phyloP scores from a whole-genome alignment of 2,888 invertebrate species.

The Stenotaenia linearis region DNA sequence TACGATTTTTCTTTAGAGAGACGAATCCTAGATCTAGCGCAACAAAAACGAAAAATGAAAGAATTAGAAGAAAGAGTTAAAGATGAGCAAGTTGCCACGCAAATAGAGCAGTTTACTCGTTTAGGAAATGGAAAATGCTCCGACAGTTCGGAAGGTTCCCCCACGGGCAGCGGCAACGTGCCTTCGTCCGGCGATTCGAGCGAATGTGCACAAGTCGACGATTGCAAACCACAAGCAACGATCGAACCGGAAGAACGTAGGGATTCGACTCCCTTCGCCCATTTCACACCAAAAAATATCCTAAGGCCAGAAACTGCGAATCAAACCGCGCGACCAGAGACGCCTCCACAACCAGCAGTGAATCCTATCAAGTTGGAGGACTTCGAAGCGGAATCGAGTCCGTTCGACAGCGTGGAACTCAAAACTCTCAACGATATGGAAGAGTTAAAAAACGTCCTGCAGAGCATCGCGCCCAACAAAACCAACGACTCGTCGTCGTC shows the following conservation, averaged over 20 bases:
- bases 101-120: conserved; percentile 36
- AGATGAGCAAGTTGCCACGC: conserved; percentile 42
- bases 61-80: conserved; percentile 46
- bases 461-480: conserved; percentile 34
- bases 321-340: neutral
- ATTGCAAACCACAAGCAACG: neutral
- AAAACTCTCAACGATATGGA: conserved; percentile 90
- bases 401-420: conserved; percentile 86
- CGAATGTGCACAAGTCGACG: neutral
- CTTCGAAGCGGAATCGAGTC: conserved; percentile 87
- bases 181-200: neutral
- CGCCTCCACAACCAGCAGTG: neutral
- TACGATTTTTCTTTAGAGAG: conserved; percentile 70
- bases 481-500: neutral
- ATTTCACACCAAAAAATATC: conserved; percentile 33
- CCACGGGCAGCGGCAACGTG: neutral
- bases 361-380: conserved; percentile 57
- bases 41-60: conserved; percentile 63
- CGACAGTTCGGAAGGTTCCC: neutral
- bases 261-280: conserved; percentile 1
- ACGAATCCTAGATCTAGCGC: conserved; percentile 64
- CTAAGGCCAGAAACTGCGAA: conserved; percentile 31
- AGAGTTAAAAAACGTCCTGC: conserved; percentile 72
- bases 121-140: neutral
- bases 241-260: neutral